A percentile compares a stretch with the other conserved stretches of the same genome.
Evolutionary conservation across 1,140 invertebrate species (phyloP).

Genomic region (Euwallacea similis): DNA sequence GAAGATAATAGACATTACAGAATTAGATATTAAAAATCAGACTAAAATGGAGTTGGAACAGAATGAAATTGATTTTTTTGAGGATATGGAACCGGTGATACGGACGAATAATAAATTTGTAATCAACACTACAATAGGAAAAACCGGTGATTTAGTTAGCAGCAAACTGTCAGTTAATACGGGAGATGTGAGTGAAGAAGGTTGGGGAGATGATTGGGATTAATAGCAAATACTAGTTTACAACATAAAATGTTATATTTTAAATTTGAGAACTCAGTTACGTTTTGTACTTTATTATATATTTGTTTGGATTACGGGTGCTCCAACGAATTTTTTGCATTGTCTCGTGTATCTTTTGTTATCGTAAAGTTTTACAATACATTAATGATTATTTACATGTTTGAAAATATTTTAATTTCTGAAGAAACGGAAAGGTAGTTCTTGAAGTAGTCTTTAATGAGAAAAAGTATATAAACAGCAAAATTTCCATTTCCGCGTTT

Average conservation of each 20-base stretch:
- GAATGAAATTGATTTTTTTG: constrained; percentile 75
- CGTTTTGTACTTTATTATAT: too few relatives aligned
- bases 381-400: too few relatives aligned
- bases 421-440: too few relatives aligned
- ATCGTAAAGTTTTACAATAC: too few relatives aligned
- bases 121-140: constrained; percentile 36
- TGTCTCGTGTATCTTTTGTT: too few relatives aligned
- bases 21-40: constrained; percentile 75
- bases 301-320: too few relatives aligned
- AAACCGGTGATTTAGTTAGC: constrained; percentile 24
- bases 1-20: constrained; percentile 65
- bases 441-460: too few relatives aligned
- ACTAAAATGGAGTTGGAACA: constrained; percentile 53
- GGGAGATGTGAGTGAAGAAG: constrained; percentile 44
- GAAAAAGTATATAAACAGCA: too few relatives aligned
- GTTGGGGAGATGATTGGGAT: constrained; percentile 47
- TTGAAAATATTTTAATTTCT: too few relatives aligned
- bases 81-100: constrained; percentile 82
- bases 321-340: too few relatives aligned
- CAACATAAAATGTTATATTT: background rate
- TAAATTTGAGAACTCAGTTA: background rate
- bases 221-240: constrained; percentile 5
- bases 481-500: too few relatives aligned
- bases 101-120: constrained; percentile 60
- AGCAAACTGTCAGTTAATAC: constrained; percentile 43